These are phyloP conservation scores for Platichthys stellatus DNA, from an alignment of 2,113 vertebrate species.

Conservation along the genomic window DNA sequence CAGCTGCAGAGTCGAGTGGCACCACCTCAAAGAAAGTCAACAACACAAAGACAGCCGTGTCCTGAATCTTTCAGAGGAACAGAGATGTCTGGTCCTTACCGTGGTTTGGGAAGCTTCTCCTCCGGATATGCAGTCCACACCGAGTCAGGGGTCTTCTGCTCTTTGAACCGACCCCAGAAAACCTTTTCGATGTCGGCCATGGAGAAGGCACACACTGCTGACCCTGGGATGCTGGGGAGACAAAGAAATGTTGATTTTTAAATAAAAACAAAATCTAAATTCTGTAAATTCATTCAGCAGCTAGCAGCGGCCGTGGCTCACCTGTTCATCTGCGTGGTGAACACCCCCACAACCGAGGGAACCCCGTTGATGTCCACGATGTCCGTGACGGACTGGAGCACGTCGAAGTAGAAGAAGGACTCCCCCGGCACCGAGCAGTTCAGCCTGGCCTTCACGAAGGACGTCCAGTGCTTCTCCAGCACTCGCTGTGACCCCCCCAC, in stretches of 20 bases:
- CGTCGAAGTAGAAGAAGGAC: constrained; percentile 99
- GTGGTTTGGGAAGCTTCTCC: constrained; percentile 95
- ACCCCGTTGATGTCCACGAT: constrained; percentile 92
- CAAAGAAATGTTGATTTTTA: background rate
- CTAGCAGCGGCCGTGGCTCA: constrained; percentile 65
- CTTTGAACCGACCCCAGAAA: constrained; percentile 95
- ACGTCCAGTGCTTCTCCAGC: constrained; percentile 98
- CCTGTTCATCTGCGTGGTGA: constrained; percentile 99
- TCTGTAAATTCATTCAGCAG: background rate
- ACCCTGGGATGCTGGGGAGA: constrained; percentile 92
- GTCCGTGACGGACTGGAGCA: constrained; percentile 96
- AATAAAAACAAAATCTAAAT: background rate
- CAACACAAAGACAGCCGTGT: background rate
- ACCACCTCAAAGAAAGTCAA: background rate
- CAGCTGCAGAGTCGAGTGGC: constrained; percentile 31
- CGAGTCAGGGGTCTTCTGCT: constrained; percentile 96
- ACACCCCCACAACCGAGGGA: constrained; percentile 92
- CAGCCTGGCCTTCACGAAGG: constrained; percentile 95
- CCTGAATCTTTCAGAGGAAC: background rate
- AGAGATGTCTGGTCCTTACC: constrained; percentile 77
- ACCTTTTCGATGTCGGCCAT: constrained; percentile 97
- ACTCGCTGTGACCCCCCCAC: constrained; percentile 98
- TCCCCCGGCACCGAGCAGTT: constrained; percentile 98
- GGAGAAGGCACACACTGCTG: constrained; percentile 96
- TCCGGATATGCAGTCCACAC: constrained; percentile 98